phyloP scores from a whole-genome alignment of 2,797 vertebrate genomes.

The Atherinosoma microstoma region DNA sequence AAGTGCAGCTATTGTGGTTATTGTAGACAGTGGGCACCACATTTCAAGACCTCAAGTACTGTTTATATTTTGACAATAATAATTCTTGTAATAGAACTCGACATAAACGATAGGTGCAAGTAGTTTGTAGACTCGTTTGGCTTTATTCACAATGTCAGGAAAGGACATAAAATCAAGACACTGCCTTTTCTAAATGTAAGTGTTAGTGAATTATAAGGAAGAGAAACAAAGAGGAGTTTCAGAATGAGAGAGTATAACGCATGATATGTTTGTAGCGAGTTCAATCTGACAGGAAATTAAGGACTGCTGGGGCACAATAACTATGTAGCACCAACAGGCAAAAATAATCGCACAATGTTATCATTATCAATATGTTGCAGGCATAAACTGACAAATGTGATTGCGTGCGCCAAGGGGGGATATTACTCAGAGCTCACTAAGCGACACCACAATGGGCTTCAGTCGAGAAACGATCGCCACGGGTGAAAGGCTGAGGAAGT shows the following conservation, averaged over 20 bases:
- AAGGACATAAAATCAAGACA: neutral
- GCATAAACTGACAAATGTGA: slow-evolving; percentile 20
- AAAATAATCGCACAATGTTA: neutral
- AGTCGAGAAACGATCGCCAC: slow-evolving; percentile 13
- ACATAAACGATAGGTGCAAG: neutral
- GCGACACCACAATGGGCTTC: slow-evolving; percentile 14
- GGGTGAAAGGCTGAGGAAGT: slow-evolving; percentile 34
- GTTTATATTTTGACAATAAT: neutral
- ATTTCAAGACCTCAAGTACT: neutral
- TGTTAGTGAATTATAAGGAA: too few species aligned
- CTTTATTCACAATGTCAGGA: neutral
- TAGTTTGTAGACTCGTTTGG: neutral
- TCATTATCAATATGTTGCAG: neutral
- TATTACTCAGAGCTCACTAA: slow-evolving; percentile 39
- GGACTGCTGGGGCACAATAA: too few species aligned
- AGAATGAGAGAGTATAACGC: too few species aligned
- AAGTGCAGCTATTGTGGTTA: too few species aligned
- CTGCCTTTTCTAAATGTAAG: neutral
- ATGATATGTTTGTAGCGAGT: too few species aligned
- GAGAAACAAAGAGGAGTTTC: too few species aligned
- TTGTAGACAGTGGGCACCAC: neutral
- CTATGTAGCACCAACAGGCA: neutral
- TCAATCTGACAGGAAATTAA: too few species aligned
- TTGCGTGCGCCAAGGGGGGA: slow-evolving; percentile 3
- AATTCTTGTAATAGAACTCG: neutral